A percentile compares a stretch with the other conserved stretches of the same genome.
phyloP scores from a whole-genome alignment of 2,888 invertebrate genomes.

The Eupelmus urozonus region DNA sequence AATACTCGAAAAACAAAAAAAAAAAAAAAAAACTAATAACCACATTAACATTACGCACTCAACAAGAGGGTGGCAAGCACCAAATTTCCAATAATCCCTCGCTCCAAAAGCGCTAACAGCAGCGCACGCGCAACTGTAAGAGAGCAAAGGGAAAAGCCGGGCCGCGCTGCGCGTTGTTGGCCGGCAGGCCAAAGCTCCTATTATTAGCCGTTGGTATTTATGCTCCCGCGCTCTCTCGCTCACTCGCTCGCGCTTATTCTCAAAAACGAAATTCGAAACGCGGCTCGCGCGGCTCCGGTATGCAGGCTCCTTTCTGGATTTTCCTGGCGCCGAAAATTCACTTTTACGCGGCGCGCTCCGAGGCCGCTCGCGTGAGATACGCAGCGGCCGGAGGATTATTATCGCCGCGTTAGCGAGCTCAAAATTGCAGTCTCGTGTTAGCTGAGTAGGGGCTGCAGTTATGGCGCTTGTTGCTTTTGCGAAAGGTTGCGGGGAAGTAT shows the following conservation, averaged over 20 bases:
- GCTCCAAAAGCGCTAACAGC: neutral
- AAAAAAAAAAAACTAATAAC: neutral
- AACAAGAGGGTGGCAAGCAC: neutral
- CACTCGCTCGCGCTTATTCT: slow-evolving; percentile 60
- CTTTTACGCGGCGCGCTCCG: slow-evolving; percentile 1
- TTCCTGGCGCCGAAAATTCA: slow-evolving; percentile 37
- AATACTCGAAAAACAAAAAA: neutral
- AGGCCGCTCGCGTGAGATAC: too few relatives aligned
- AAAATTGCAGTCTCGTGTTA: too few relatives aligned
- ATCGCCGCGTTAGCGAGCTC: neutral
- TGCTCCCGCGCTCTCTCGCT: slow-evolving; percentile 60
- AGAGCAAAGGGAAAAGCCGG: slow-evolving; percentile 10
- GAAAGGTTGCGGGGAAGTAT: too few relatives aligned
- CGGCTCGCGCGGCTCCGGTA: too few relatives aligned
- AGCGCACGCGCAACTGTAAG: neutral
- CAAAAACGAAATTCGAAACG: slow-evolving; percentile 68
- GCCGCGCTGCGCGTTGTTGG: slow-evolving; percentile 65
- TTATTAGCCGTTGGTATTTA: slow-evolving; percentile 74
- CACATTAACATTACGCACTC: neutral
- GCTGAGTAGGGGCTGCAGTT: too few relatives aligned
- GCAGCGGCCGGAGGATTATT: neutral
- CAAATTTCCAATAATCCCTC: slow-evolving; percentile 36
- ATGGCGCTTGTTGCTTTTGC: too few relatives aligned
- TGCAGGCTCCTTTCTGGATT: slow-evolving; percentile 32
- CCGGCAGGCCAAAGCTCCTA: slow-evolving; percentile 72